Evolutionary conservation across 2,888 invertebrate genomes (phyloP), one percentile per base, ranked within the genome.

Genomic region (Drosophila robusta): DNA sequence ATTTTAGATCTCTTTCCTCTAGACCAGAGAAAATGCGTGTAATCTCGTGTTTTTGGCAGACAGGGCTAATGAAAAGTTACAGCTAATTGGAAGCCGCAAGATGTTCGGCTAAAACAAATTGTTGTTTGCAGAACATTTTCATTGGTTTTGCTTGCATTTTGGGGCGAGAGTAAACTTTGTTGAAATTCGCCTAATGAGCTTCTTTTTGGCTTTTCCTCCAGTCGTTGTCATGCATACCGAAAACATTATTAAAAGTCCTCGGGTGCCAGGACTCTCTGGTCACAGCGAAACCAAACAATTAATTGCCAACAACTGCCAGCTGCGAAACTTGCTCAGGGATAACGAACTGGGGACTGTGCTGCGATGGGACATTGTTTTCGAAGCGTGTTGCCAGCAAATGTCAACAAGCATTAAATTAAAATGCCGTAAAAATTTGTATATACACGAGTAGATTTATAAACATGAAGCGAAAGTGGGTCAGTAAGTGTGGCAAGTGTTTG

Each of bases 381-480:
- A 67, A 65, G 76, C 74, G 64, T 80, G 72, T 67, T 70, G 51
- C 51, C 61, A 62, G 70, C 71, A 66, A 79, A 77, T 72, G 75
- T 82, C 80, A 82, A 82, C 78, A 82, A 65, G 78, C 72, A 80
- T 82, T 82, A 72, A 80, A 82, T 81, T 82, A 75, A 78, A 80
- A 80, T 78, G 62, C 70, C 66, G 58, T 75, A 69, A 75, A 79
- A 77, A 34, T 46, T 26, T 8, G 46, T 42, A 47, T 42, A 11
- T 11, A n/a, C 24, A 8, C 9, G 36, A 14, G 16, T 41, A 29
- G 26, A 51, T 47, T 11, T 16, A 12, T 36, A 45, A 32, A 18
- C 26, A 36, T 36, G 24, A 8, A 9, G 8, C 46, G 11, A 38
- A 60, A 44, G n/a, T 50, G 26, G 49, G 60, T 22, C 42, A 44